Conservation (phyloP, 2,888 invertebrate genomes). For the Pachliopta kotzebuea region DNA sequence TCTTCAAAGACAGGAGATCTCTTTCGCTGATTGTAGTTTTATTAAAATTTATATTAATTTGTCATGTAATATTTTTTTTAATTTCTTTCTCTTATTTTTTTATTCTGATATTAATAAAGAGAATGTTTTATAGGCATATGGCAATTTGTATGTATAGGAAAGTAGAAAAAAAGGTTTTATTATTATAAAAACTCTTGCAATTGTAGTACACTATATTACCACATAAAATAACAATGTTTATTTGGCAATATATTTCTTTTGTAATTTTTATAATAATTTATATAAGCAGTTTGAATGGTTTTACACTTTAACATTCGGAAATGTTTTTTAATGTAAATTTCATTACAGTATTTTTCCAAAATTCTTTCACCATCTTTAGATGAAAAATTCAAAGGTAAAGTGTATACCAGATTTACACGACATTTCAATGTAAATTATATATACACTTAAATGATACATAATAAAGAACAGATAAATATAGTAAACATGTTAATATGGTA, state of each 20-base stretch:
- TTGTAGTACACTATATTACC: background rate
- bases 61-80: background rate
- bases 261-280: background rate
- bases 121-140: background rate
- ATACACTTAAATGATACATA: too few relatives aligned
- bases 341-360: too few relatives aligned
- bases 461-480: too few relatives aligned
- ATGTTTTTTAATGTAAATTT: too few relatives aligned
- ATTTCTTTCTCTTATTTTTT: background rate
- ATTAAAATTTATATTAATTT: background rate
- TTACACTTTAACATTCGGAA: too few relatives aligned
- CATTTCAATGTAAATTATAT: too few relatives aligned
- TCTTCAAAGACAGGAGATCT: background rate
- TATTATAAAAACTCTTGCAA: too few relatives aligned
- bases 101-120: background rate
- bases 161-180: background rate
- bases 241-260: background rate
- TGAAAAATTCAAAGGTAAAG: too few relatives aligned
- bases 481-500: background rate
- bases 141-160: background rate
- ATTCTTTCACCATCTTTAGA: too few relatives aligned
- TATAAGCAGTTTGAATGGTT: too few relatives aligned
- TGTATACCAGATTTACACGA: too few relatives aligned
- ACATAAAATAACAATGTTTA: background rate
- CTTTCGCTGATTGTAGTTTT: background rate